Conservation (phyloP, 2,113 vertebrate genomes). For the Smithornis capensis region DNA sequence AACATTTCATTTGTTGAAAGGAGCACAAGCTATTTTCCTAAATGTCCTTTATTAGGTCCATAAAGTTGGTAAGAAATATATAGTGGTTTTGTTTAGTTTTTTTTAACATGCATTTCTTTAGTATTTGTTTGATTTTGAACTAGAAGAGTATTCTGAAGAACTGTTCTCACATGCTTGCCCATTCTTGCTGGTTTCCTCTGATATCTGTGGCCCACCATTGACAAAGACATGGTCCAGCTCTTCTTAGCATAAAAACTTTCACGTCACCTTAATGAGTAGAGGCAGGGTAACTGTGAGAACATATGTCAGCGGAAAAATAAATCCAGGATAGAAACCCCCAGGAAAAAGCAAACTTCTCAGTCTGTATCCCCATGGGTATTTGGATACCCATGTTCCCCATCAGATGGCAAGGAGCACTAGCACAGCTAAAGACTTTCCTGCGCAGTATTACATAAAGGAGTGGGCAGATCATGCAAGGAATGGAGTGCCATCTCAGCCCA, state of each 20-base stretch:
- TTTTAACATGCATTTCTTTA: not conserved
- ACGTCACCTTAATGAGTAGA: not conserved
- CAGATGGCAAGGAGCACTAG: not conserved
- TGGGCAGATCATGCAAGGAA: not conserved
- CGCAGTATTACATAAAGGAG: not conserved
- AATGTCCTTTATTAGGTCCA: not conserved
- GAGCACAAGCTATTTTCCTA: not conserved
- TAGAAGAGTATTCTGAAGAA: not conserved
- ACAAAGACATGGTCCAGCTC: not conserved
- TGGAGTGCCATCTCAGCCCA: not conserved
- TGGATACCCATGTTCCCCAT: not conserved
- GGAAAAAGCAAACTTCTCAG: not conserved
- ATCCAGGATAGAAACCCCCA: not conserved
- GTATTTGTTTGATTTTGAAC: not conserved
- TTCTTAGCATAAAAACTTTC: not conserved
- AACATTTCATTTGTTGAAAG: not conserved
- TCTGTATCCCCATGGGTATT: too few species aligned
- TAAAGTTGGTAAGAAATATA: not conserved
- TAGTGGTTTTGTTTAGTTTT: not conserved
- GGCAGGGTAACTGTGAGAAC: not conserved
- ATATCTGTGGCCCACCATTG: too few species aligned
- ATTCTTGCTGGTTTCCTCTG: not conserved
- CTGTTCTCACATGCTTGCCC: not conserved
- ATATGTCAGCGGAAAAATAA: not conserved
- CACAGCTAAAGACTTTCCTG: not conserved